Evolutionary conservation across 2,113 vertebrate genomes (phyloP), one percentile per base, ranked within the genome.

Genomic region (Furnarius figulus): DNA sequence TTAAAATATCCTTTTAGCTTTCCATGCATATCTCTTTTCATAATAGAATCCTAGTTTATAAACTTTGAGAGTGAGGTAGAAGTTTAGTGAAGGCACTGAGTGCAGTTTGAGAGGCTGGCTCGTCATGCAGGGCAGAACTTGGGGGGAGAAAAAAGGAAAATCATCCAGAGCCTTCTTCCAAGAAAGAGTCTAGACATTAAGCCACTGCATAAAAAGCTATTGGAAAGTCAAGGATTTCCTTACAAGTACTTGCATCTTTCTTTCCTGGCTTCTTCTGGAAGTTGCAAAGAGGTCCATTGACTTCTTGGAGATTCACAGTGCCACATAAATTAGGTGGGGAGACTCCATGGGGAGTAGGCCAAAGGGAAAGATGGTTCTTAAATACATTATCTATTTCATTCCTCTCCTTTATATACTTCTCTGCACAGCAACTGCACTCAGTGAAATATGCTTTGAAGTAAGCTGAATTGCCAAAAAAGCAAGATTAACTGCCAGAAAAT

Each of bases 211-310:
- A 74, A 92, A 87, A 96, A 89, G 49, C 90, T 62, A 15, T 77
- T 91, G 42, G 83, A 97, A 96, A 93, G 52, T 89, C 81, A 94
- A 87, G 50, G 46, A 95, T 89, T 96, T 95, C 92, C 91, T 95
- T 97, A 95, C 74, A 92, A 93, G 93, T 87, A 70, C 89, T 95
- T 95, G 90, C 84, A 92, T 95, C 74, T 94, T 92, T 95, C 94
- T 96, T 93, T 93, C 83, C 76, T 95, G 93, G 91, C 96, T 96
- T 92, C 70, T 96, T 42, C 83, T 68, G 40, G 61, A 94, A 82
- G 62, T 21, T 95, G 91, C 85, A 49, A 88, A 84, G 86, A 63
- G 49, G 27, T 80, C 83, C 63, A 72, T 35, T 93, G 86, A 89
- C 85, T 93, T 88, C 47, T 84, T 55, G n/a, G 62, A 84, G 59